Percentiles rank a stretch among this genome's conserved stretches.
These are phyloP conservation scores for Tineola bisselliella DNA, from an alignment of 2,888 invertebrate species.

Conservation along the genomic window DNA sequence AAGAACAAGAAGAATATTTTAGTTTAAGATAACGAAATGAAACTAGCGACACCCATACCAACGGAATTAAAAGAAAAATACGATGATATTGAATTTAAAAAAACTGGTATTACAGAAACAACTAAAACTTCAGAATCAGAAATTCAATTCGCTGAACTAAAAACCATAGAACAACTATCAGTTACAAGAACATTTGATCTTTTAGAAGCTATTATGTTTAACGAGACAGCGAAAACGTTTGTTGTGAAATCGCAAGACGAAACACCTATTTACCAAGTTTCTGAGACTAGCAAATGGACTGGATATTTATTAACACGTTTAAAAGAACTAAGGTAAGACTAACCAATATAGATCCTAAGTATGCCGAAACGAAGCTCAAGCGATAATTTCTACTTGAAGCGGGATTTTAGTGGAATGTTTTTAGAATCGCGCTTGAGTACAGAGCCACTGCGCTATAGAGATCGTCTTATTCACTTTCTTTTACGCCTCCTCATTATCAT, in stretches of 20 bases:
- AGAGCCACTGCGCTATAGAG: too few relatives aligned
- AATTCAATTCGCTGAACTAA: neutral
- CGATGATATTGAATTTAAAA: neutral
- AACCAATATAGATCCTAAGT: too few relatives aligned
- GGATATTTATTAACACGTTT: slow-evolving; percentile 48
- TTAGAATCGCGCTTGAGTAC: too few relatives aligned
- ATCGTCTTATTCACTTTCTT: too few relatives aligned
- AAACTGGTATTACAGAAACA: neutral
- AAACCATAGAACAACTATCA: neutral
- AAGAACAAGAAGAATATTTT: neutral
- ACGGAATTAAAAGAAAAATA: slow-evolving; percentile 18
- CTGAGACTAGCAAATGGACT: slow-evolving; percentile 50
- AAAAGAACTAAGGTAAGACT: too few relatives aligned
- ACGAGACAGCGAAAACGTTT: slow-evolving; percentile 47
- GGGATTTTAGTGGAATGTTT: too few relatives aligned
- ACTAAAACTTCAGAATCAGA: neutral
- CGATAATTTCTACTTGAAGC: too few relatives aligned
- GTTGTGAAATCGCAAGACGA: slow-evolving; percentile 35
- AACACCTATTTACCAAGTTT: slow-evolving; percentile 38
- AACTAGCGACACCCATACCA: neutral
- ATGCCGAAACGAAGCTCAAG: too few relatives aligned
- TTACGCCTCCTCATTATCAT: too few relatives aligned
- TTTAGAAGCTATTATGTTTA: slow-evolving; percentile 22
- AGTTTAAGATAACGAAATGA: neutral
- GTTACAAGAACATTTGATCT: neutral